Evolutionary conservation across 2,797 vertebrate species (phyloP).

Genomic region (Phylloscopus collybita): DNA sequence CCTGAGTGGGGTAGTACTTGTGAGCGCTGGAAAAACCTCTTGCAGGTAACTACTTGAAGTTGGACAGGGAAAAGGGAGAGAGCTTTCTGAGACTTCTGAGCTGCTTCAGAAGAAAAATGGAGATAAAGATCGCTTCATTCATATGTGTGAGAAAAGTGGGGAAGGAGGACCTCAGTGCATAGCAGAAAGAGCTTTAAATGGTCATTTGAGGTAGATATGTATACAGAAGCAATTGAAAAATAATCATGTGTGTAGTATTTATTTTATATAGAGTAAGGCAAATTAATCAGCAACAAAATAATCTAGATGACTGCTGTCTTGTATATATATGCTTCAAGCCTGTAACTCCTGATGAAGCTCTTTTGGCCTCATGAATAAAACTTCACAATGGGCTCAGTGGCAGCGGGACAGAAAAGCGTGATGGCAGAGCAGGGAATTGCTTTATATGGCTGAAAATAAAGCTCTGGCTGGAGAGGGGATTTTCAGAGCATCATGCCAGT

Average conservation of each 20-base stretch:
- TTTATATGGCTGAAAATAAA: neutral
- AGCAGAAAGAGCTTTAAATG: neutral
- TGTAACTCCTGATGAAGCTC: neutral
- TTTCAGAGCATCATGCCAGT: neutral
- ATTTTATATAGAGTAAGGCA: neutral
- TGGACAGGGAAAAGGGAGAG: neutral
- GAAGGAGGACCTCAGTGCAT: neutral
- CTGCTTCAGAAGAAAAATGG: neutral
- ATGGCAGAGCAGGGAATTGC: neutral
- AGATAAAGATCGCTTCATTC: neutral
- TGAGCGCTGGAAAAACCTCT: neutral
- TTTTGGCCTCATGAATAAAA: neutral
- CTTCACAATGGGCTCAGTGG: neutral
- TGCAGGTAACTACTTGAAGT: neutral
- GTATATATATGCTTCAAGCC: neutral
- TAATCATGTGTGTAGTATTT: neutral
- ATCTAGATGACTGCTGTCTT: neutral
- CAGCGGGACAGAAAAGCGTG: neutral
- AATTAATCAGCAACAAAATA: conserved; percentile 23
- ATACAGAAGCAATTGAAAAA: neutral
- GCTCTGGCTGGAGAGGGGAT: neutral
- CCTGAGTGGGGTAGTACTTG: neutral
- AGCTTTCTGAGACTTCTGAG: neutral
- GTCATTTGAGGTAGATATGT: neutral
- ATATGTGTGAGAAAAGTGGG: neutral